Conservation (phyloP, 2,888 invertebrate species). For the Prosapia bicincta region DNA sequence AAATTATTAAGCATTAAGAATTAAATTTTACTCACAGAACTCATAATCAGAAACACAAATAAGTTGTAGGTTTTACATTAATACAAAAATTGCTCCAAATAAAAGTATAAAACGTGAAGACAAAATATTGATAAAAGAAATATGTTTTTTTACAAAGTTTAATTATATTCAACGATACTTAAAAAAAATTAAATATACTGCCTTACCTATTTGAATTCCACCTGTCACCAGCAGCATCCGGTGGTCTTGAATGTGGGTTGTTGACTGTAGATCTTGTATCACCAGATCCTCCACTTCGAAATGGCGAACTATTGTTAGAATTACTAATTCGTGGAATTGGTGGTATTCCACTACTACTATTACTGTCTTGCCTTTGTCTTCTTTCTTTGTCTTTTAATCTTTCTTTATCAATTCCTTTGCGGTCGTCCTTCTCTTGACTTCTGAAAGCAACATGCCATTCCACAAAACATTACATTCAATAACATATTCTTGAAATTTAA, state of each 20-base stretch:
- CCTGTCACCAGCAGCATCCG: conserved; percentile 28
- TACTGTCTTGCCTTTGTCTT: conserved; percentile 35
- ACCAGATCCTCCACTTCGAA: conserved; percentile 27
- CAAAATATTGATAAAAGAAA: too few species aligned
- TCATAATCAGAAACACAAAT: too few species aligned
- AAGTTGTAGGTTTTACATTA: too few species aligned
- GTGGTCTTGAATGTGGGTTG: conserved; percentile 33
- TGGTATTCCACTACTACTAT: neutral
- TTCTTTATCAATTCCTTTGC: conserved; percentile 41
- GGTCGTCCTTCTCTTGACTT: conserved; percentile 37
- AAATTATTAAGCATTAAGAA: too few species aligned
- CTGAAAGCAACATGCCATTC: conserved; percentile 3
- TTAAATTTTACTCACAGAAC: too few species aligned
- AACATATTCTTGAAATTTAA: too few species aligned
- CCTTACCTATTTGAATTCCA: conserved; percentile 23
- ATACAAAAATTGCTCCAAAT: too few species aligned
- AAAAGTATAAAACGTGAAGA: too few species aligned
- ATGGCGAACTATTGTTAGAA: conserved; percentile 32
- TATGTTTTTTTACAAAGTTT: too few species aligned
- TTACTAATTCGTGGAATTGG: neutral
- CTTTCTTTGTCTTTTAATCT: conserved; percentile 45
- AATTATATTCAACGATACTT: conserved; percentile 41
- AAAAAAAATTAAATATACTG: too few species aligned
- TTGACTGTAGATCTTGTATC: conserved; percentile 12
- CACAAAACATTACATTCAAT: too few species aligned